phyloP scores from a whole-genome alignment of 2,113 vertebrate species.

The Taxidea taxus region DNA sequence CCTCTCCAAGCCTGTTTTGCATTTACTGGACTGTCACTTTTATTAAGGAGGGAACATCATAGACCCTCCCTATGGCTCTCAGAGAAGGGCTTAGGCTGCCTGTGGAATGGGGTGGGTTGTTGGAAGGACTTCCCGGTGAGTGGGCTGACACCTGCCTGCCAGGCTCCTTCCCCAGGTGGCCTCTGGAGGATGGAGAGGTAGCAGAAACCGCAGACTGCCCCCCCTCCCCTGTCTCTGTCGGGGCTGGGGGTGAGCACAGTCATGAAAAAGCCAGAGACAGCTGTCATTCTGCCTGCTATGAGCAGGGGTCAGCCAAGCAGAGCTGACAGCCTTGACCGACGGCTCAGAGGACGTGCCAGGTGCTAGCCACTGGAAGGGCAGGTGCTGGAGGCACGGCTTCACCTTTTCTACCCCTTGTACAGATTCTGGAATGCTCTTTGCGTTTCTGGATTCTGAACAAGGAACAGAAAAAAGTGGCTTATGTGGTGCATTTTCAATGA shows the following conservation, averaged over 20 bases:
- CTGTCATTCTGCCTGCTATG: neutral
- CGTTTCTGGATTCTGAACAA: neutral
- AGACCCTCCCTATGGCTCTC: too few species aligned
- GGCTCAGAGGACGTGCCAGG: neutral
- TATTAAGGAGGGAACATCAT: neutral
- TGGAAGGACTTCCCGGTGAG: neutral
- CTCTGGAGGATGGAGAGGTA: neutral
- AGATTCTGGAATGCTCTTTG: neutral
- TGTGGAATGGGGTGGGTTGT: neutral
- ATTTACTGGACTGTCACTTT: neutral
- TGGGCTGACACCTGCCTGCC: neutral
- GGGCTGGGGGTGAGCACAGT: neutral
- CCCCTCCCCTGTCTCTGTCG: rapidly evolving
- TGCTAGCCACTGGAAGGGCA: rapidly evolving
- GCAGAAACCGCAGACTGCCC: rapidly evolving
- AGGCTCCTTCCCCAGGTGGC: neutral
- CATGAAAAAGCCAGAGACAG: neutral
- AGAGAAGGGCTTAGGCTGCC: neutral
- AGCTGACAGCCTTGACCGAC: neutral
- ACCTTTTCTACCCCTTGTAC: neutral
- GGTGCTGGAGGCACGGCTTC: neutral
- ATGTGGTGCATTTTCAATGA: neutral
- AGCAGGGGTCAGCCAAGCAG: neutral
- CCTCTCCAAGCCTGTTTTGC: neutral
- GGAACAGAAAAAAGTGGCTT: neutral